Base-by-base conservation (phyloP, 2,888 invertebrate genomes). In the Pomacea canaliculata region DNA sequence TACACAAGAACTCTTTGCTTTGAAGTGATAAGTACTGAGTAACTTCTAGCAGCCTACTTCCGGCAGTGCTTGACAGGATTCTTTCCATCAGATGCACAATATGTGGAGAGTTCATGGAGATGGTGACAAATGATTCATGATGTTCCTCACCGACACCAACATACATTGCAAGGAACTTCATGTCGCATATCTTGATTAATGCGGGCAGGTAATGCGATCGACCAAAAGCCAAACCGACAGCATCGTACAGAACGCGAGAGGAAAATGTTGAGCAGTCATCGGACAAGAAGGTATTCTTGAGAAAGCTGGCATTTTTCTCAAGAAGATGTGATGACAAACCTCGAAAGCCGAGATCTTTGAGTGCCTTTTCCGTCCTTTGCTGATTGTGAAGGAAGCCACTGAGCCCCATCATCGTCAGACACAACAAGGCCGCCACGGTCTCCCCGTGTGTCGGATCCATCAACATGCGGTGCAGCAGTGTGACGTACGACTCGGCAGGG, bases 391-490 rank as follows among this genome's bases (percentile, higher is more conserved):
- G 13, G 63, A 48, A 71, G 12, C 7, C 19, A 16, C 37, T 12
- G 2, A 18, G 16, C 3, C 46, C 49, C 63, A 27, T 66, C 73
- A 73, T 73, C 59, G 59, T 59, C 67, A 67, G 59, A 48, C 59
- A 63, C 59, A 73, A 16, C n/a, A 67, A 66, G 0, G 67, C 73
- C 9, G 59, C 73, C 49, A 67, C n/a, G 16, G 23, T 46, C 7
- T 37, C 56, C 48, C 73, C 73, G 56, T 67, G 67, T 12, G 9
- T 27, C 10, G 10, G 49, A 59, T 73, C 59, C 27, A 19, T 12
- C 16, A 67, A 37, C 73, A 73, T 73, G 59, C 37, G 51, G n/a
- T 73, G 49, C 59, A 73, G 46, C 67, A 73, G 67, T n/a, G 12
- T 19, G 10, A 56, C 59, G 65, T 56, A 56, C 51, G 16, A 16